These are phyloP conservation scores for Camelus dromedarius DNA, from an alignment of 2,113 vertebrate species.

Conservation along the genomic window DNA sequence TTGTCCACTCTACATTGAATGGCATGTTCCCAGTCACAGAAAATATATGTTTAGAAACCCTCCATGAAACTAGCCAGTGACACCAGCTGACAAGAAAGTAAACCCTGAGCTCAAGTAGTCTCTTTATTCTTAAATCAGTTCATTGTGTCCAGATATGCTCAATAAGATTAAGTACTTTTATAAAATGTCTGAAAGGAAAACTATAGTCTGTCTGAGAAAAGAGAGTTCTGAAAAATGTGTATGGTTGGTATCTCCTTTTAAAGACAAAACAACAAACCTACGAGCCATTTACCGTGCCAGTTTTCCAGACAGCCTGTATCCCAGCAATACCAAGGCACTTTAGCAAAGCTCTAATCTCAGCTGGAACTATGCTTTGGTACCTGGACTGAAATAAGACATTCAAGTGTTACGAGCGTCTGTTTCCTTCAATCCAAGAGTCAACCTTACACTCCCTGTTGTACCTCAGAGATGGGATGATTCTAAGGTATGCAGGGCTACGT, in stretches of 20 bases:
- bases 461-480: not conserved
- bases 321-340: not conserved
- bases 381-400: slow-evolving; percentile 10
- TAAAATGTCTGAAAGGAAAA: slow-evolving; percentile 55
- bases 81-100: slow-evolving; percentile 54
- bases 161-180: slow-evolving; percentile 52
- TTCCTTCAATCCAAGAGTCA: not conserved
- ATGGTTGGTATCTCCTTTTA: slow-evolving; percentile 2
- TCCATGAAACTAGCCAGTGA: slow-evolving; percentile 64
- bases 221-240: not conserved
- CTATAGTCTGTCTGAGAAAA: not conserved
- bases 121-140: not conserved
- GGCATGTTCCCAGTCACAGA: slow-evolving; percentile 42
- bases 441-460: not conserved
- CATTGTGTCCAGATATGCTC: not conserved
- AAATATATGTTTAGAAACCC: slow-evolving; percentile 37
- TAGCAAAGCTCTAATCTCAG: slow-evolving; percentile 22
- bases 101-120: slow-evolving; percentile 15
- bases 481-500: not conserved
- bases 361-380: not conserved
- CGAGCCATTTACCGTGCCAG: not conserved
- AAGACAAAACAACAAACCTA: not conserved
- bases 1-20: slow-evolving; percentile 71
- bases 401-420: not conserved
- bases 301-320: not conserved